Conservation (phyloP, 2,888 invertebrate species). For the Saturnia japonica region DNA sequence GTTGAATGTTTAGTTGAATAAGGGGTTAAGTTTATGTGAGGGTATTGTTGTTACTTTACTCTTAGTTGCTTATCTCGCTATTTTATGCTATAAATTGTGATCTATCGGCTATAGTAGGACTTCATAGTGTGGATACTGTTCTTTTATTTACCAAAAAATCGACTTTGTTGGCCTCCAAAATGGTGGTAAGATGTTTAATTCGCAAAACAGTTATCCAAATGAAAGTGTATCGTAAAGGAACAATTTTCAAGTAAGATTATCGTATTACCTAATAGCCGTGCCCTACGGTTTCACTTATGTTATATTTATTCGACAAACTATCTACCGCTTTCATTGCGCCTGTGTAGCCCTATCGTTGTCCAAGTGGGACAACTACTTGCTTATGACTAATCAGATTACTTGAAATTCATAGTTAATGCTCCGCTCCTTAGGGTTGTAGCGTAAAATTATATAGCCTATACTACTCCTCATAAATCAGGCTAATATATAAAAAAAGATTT, state of each 20-base stretch:
- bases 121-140: background rate
- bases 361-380: too few species aligned
- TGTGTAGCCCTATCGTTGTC: too few species aligned
- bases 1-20: slow-evolving; percentile 78
- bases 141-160: background rate
- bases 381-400: too few species aligned
- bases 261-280: too few species aligned
- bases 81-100: slow-evolving; percentile 54
- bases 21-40: slow-evolving; percentile 75
- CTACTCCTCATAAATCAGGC: too few species aligned
- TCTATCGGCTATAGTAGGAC: slow-evolving; percentile 36
- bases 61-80: slow-evolving; percentile 44
- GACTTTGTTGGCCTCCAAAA: background rate
- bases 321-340: too few species aligned
- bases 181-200: background rate
- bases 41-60: slow-evolving; percentile 60
- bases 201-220: background rate
- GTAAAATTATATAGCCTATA: too few species aligned
- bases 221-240: background rate
- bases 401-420: too few species aligned
- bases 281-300: too few species aligned
- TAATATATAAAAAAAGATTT: too few species aligned
- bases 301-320: too few species aligned
- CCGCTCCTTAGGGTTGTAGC: too few species aligned
- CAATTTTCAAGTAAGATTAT: background rate